Conservation (phyloP, 2,888 invertebrate genomes). For the Cyaniris semiargus region DNA sequence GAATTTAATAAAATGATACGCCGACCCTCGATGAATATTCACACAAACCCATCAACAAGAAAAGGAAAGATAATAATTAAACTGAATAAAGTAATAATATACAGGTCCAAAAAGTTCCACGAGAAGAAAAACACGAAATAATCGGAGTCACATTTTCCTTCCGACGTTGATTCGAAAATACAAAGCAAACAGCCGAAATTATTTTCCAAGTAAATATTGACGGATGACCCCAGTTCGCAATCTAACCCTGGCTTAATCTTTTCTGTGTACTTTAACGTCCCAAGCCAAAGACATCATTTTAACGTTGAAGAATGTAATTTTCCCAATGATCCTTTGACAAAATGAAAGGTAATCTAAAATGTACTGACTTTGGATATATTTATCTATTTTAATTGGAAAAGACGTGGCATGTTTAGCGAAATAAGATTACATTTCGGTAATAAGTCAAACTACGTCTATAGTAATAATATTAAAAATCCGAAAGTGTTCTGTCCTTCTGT, state of each 20-base stretch:
- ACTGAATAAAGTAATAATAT: conserved; percentile 23
- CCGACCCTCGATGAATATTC: conserved; percentile 14
- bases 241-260: conserved; percentile 49
- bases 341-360: background rate
- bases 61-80: conserved; percentile 22
- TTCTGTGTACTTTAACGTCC: conserved; percentile 46
- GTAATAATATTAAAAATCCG: too few species aligned
- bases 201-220: conserved; percentile 60
- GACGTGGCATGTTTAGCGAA: background rate
- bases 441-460: too few species aligned
- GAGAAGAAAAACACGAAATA: conserved; percentile 33
- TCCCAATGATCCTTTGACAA: conserved; percentile 22
- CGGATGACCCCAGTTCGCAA: conserved; percentile 47
- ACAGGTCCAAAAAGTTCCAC: conserved; percentile 21
- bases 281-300: conserved; percentile 44
- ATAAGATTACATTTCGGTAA: too few species aligned
- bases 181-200: conserved; percentile 56
- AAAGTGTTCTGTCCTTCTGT: too few species aligned
- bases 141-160: conserved; percentile 41
- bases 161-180: conserved; percentile 45
- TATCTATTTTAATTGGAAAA: background rate
- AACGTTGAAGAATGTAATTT: conserved; percentile 37
- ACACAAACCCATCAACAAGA: conserved; percentile 14
- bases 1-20: background rate
- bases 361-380: background rate